A percentile compares a stretch with the other conserved stretches of the same genome.
Evolutionary conservation across 1,140 invertebrate species (phyloP).

Genomic region (Anadara kagoshimensis): DNA sequence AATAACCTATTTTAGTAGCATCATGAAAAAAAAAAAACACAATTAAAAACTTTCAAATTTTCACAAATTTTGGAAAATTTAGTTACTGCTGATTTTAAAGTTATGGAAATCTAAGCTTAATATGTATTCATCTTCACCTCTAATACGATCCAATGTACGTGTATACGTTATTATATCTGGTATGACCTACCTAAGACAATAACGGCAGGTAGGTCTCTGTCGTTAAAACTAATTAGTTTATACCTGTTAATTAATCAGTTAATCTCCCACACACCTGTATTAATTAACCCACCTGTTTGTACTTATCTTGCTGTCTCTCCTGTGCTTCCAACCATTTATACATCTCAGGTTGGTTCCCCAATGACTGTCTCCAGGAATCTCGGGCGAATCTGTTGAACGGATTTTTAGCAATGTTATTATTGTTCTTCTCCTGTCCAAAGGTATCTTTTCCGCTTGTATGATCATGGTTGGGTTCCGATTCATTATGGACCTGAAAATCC

Average conservation of each 20-base stretch:
- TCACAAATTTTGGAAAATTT: no score
- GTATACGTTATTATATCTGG: no score
- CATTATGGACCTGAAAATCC: slow-evolving; percentile 24
- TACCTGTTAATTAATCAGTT: not conserved
- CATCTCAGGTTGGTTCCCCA: slow-evolving; percentile 79
- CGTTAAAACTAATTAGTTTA: not conserved
- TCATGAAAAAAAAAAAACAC: no score
- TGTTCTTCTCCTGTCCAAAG: not conserved
- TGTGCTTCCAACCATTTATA: slow-evolving; percentile 89
- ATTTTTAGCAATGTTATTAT: not conserved
- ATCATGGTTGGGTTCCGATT: slow-evolving; percentile 12
- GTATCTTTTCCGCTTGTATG: slow-evolving; percentile 1
- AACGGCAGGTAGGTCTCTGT: no score
- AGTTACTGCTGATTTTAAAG: no score
- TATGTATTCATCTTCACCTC: no score
- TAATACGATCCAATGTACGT: no score
- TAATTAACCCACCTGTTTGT: not conserved
- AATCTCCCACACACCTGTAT: not conserved
- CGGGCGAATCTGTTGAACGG: slow-evolving; percentile 72
- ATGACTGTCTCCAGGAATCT: slow-evolving; percentile 86
- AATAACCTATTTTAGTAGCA: no score
- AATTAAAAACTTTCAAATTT: no score
- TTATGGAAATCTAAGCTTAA: no score
- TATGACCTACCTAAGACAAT: no score
- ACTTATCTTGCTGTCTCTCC: slow-evolving; percentile 76